Conservation (phyloP, 92 coral and sea anemone genomes). For the Diadumene lineata region DNA sequence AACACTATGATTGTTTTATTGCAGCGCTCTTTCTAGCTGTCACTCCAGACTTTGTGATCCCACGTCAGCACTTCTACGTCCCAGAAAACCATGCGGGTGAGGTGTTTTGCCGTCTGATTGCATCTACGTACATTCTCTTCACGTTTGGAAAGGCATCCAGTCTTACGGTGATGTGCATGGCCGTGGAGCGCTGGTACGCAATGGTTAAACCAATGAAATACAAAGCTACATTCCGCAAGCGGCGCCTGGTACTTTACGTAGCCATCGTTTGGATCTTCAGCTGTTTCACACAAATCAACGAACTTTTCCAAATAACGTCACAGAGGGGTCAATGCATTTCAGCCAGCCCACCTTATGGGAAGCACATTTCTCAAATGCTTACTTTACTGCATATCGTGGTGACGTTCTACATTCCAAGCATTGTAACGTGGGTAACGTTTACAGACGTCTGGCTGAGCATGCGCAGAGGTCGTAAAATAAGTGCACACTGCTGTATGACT, state of each 20-base stretch:
- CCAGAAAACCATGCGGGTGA: slow-evolving; percentile 48
- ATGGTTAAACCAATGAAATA: slow-evolving; percentile 72
- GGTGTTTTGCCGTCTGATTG: slow-evolving; percentile 67
- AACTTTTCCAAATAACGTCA: slow-evolving; percentile 50
- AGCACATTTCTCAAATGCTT: slow-evolving; percentile 33
- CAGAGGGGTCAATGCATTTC: slow-evolving; percentile 25
- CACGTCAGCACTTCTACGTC: slow-evolving; percentile 23
- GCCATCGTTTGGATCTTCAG: slow-evolving; percentile 60
- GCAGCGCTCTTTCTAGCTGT: slow-evolving; percentile 60
- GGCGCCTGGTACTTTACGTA: slow-evolving; percentile 46
- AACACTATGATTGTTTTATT: too few species aligned
- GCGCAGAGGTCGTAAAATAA: slow-evolving; percentile 47
- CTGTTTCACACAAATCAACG: slow-evolving; percentile 56
- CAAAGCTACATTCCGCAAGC: slow-evolving; percentile 48
- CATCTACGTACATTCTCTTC: slow-evolving; percentile 68
- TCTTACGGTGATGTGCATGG: slow-evolving; percentile 72
- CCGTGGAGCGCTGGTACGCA: slow-evolving; percentile 89
- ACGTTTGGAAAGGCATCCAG: slow-evolving; percentile 70
- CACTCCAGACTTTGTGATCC: slow-evolving; percentile 57
- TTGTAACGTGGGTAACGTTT: slow-evolving; percentile 75
- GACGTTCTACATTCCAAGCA: slow-evolving; percentile 70
- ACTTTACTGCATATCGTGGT: slow-evolving; percentile 51
- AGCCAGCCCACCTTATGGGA: slow-evolving; percentile 41
- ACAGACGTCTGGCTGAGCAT: slow-evolving; percentile 62
- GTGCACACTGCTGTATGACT: slow-evolving; percentile 23